Conservation (phyloP, 2,113 vertebrate species). For the Pelecanoides urinatrix region DNA sequence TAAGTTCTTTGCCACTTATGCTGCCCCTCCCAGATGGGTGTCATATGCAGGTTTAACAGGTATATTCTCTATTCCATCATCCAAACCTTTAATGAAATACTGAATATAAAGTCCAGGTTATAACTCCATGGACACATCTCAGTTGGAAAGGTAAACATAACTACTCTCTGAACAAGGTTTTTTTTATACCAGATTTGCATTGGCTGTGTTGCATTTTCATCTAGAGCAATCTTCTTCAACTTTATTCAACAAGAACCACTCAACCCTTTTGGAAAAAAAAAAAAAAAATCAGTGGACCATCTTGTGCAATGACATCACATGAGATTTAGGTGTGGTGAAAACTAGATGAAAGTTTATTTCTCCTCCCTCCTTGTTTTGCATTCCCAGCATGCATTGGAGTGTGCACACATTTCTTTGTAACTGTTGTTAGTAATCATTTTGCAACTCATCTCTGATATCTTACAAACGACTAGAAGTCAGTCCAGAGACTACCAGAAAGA, state of each 20-base stretch:
- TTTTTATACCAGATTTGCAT: not conserved
- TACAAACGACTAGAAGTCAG: not conserved
- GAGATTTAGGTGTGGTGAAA: slow-evolving; percentile 24
- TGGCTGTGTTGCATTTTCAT: not conserved
- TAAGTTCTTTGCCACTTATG: not conserved
- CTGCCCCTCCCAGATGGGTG: not conserved
- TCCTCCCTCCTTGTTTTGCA: not conserved
- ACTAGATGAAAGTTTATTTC: not conserved
- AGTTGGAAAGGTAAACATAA: not conserved
- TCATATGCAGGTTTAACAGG: slow-evolving; percentile 10
- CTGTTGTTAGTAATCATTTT: not conserved
- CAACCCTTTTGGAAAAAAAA: not conserved
- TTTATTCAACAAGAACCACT: not conserved
- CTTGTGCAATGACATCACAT: not conserved
- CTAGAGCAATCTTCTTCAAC: not conserved
- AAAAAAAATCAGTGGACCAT: not conserved
- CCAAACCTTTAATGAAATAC: not conserved
- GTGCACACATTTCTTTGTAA: not conserved
- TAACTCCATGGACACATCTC: not conserved
- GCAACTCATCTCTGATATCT: not conserved
- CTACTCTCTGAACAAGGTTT: not conserved
- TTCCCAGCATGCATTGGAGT: not conserved
- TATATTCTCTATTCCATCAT: slow-evolving; percentile 20
- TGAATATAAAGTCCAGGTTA: not conserved
- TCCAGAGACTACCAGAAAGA: not conserved